Conservation (phyloP, 2,113 vertebrate species). For the Tyto alba region DNA sequence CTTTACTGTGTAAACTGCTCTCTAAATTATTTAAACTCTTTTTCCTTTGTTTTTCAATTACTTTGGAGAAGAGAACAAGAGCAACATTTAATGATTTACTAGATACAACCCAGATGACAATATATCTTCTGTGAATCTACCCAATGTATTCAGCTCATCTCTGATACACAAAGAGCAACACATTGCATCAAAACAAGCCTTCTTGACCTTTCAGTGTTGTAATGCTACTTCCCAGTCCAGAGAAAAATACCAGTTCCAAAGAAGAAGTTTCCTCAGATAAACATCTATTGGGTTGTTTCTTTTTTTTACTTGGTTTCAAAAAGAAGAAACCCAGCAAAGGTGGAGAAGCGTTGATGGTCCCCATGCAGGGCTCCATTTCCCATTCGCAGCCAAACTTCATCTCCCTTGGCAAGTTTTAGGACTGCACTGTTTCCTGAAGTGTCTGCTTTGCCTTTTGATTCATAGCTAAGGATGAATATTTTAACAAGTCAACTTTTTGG, state of each 20-base stretch:
- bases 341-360: constrained; percentile 82
- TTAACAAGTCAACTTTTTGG: background rate
- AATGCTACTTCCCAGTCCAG: background rate
- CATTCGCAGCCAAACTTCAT: constrained; percentile 84
- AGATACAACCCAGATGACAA: background rate
- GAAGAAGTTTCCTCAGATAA: background rate
- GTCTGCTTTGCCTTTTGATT: constrained; percentile 81
- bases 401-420: constrained; percentile 78
- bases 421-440: constrained; percentile 81
- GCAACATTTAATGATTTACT: background rate
- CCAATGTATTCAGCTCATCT: background rate
- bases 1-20: background rate
- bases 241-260: background rate
- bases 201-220: background rate
- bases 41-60: background rate
- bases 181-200: background rate
- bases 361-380: constrained; percentile 81
- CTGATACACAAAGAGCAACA: background rate
- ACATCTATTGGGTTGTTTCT: background rate
- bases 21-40: background rate
- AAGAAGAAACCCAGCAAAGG: constrained; percentile 83
- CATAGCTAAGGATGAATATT: constrained; percentile 69
- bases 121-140: background rate
- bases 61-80: background rate
- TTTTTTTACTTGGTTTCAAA: constrained; percentile 78